Base-by-base conservation (phyloP, 2,113 vertebrate genomes). In the Plecotus auritus region DNA sequence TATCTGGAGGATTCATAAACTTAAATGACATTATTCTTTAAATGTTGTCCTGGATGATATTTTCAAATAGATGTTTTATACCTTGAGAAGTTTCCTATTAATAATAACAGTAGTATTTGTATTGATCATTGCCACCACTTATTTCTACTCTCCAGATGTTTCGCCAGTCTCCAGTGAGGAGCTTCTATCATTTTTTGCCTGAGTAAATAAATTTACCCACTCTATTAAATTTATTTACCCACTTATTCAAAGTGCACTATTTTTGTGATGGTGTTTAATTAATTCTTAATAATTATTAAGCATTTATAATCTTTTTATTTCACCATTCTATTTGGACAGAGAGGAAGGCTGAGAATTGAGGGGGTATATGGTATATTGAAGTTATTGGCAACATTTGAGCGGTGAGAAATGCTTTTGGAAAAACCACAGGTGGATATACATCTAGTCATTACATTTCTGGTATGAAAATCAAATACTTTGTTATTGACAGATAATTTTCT, bases 401-500 rank as follows among this genome's bases (percentile, higher is more conserved):
- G 47, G 28, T 49, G 9, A 96, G 69, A 73, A 94, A 83, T 96
- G 14, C 42, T 90, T 76, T 93, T 93, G 47, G 0, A 0, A 87
- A 67, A 66, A 86, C 70, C 7, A 85, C 42, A 72, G 20, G 5
- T 85, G 2, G 12, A 13, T 78, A 66, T 47, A 82, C 40, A 1
- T 89, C 14, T 91, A 82, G 37, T 82, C 93, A 88, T 54, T 95
- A 85, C 1, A 83, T 72, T 87, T 92, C n/a, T 86, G 6, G 64
- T 96, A 92, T 91, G 30, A 90, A 95, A 95, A 92, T 77, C 28
- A 64, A 69, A 64, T 92, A 64, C 74, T 96, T n/a, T 90, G 9
- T 83, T 95, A 78, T 78, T 90, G 28, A 42, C 26, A 97, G 64
- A 47, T 84, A 90, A 91, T 94, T 95, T 95, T 90, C 35, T 66